phyloP scores from a whole-genome alignment of 2,113 vertebrate species.

The Microcebus lehilahytsara region DNA sequence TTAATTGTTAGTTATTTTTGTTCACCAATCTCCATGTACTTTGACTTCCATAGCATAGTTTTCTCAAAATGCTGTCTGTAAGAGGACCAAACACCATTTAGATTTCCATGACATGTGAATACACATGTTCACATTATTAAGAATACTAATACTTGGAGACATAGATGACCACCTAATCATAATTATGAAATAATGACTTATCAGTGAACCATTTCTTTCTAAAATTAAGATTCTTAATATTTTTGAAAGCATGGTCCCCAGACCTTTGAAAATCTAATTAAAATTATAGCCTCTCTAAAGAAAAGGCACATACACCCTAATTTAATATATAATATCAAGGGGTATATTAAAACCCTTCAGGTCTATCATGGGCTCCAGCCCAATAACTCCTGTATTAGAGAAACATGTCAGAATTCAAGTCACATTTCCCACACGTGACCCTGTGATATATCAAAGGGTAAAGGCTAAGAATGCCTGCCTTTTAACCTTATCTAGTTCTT shows the following conservation, averaged over 20 bases:
- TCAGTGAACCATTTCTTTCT: conserved; percentile 9
- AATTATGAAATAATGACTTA: neutral
- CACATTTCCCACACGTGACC: neutral
- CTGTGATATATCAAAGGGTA: neutral
- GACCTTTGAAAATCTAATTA: neutral
- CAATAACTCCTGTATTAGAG: neutral
- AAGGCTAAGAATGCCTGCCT: neutral
- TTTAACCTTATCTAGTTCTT: neutral
- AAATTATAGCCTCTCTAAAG: neutral
- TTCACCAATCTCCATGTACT: neutral
- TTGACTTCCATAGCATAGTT: neutral
- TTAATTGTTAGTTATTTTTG: neutral
- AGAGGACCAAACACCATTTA: neutral
- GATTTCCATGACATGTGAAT: neutral
- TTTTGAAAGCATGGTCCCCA: neutral
- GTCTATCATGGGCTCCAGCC: neutral
- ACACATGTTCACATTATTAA: neutral
- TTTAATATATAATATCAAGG: neutral
- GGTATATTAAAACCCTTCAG: neutral
- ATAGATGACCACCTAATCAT: neutral
- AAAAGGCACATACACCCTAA: neutral
- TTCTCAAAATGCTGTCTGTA: neutral
- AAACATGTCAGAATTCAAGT: neutral
- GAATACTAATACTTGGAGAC: neutral
- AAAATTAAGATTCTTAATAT: neutral